Evolutionary conservation across 2,113 vertebrate genomes (phyloP).

Genomic region (Larimichthys polyactis): DNA sequence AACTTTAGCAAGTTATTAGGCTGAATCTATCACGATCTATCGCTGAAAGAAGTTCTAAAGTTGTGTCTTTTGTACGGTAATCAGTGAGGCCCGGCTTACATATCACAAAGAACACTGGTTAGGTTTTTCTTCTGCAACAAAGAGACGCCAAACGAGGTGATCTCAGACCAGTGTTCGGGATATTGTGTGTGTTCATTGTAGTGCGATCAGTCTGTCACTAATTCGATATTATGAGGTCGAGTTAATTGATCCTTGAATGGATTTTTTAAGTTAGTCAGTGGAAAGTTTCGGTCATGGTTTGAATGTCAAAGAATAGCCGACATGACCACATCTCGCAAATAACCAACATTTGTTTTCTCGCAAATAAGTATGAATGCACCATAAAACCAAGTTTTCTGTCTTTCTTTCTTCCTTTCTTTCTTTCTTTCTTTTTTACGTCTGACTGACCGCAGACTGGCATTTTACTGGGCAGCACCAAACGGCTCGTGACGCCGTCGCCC

Average conservation of each 20-base stretch:
- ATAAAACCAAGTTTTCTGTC: neutral
- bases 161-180: too few species aligned
- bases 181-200: too few species aligned
- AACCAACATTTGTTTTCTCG: conserved; percentile 2
- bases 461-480: conserved; percentile 17
- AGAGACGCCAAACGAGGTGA: too few species aligned
- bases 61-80: too few species aligned
- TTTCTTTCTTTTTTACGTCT: neutral
- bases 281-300: conserved; percentile 6
- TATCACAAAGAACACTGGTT: too few species aligned
- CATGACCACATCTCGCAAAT: neutral
- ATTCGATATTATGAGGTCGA: too few species aligned
- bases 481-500: conserved; percentile 18
- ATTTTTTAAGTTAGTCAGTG: neutral
- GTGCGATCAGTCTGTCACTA: too few species aligned
- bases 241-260: neutral
- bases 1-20: too few species aligned
- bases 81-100: too few species aligned
- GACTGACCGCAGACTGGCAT: conserved; percentile 48
- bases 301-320: neutral
- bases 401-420: neutral
- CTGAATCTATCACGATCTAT: too few species aligned
- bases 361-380: neutral
- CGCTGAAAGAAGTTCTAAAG: too few species aligned
- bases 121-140: too few species aligned